Base-by-base conservation (phyloP, 2,113 vertebrate species). In the Halcyon senegalensis region DNA sequence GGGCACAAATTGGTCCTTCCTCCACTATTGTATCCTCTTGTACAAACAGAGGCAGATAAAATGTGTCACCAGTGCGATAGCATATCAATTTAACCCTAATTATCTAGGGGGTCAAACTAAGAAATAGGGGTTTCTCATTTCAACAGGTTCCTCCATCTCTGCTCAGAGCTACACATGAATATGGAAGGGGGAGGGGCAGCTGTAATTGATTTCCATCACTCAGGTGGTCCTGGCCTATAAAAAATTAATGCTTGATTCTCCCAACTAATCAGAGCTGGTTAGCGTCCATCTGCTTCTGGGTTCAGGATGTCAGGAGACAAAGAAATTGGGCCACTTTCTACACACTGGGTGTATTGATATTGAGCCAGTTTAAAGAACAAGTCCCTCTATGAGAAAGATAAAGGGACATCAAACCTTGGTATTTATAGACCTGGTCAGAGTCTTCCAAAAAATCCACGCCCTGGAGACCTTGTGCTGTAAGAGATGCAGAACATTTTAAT, bases 61-160 rank as follows among this genome's bases (percentile, higher is more conserved):
- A 98, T 95, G 98, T 98, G 98, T 98, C 98, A 98, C 97, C 92
- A 55, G 91, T 93, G 98, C 55, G 98, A 98, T 95, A 98, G 97
- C 93, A n/a, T 97, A 98, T 98, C 98, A 98, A 97, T 98, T 98
- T 98, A 98, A 98, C 98, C 98, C 96, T 97, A 98, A 98, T 98
- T 98, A 98, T 98, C 97, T 93, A 96, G 97, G 96, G 98, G 98
- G 98, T 98, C 98, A 98, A 95, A 89, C 27, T 86, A 97, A 97
- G 97, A 98, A 98, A 98, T 98, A 97, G 97, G 97, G 98, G 97
- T 97, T 98, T 98, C 97, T 97, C 96, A 73, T 98, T 98, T 98
- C 98, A 98, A 98, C 98, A 98, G 98, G 98, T 98, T 97, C 95
- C 92, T 97, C 94, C 43, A 51, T 97, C 96, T 97, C 96, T 64